These are phyloP conservation scores for Tuberolachnus salignus DNA, from an alignment of 2,888 invertebrate genomes.

Conservation along the genomic window DNA sequence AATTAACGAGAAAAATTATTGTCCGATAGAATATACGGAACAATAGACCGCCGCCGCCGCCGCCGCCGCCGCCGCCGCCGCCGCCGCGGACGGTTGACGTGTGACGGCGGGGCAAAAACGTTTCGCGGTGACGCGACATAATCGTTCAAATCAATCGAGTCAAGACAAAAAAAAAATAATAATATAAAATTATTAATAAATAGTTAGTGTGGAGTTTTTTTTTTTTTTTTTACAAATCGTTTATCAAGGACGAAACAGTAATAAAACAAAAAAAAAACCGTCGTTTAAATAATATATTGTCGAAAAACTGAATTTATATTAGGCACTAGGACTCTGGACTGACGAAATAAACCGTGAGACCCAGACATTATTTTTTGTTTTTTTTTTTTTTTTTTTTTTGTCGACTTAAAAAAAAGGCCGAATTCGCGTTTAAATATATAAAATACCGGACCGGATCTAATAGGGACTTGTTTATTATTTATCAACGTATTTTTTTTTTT, in stretches of 20 bases:
- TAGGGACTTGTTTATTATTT: no score
- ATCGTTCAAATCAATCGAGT: conserved; percentile 47
- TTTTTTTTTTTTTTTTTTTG: no score
- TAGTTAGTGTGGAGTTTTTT: conserved; percentile 1
- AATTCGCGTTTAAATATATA: no score
- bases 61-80: no score
- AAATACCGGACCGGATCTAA: no score
- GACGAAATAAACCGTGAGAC: no score
- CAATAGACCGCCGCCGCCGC: conserved; percentile 38
- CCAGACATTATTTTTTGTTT: no score
- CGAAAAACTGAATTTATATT: no score
- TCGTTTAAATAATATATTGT: no score
- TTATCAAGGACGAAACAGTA: conserved; percentile 34
- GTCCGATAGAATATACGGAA: conserved; percentile 11
- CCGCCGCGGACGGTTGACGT: neutral
- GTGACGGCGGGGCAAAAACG: neutral
- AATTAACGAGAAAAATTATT: conserved; percentile 48
- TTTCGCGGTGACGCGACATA: neutral
- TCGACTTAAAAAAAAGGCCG: no score
- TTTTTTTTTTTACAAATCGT: neutral
- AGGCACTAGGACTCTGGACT: no score
- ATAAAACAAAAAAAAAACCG: neutral
- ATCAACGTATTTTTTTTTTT: no score
- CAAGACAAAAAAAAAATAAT: neutral
- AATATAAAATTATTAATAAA: conserved; percentile 30